A percentile compares a stretch with the other conserved stretches of the same genome.
Conservation (phyloP, 1,140 invertebrate species). For the Carposina sasakii region DNA sequence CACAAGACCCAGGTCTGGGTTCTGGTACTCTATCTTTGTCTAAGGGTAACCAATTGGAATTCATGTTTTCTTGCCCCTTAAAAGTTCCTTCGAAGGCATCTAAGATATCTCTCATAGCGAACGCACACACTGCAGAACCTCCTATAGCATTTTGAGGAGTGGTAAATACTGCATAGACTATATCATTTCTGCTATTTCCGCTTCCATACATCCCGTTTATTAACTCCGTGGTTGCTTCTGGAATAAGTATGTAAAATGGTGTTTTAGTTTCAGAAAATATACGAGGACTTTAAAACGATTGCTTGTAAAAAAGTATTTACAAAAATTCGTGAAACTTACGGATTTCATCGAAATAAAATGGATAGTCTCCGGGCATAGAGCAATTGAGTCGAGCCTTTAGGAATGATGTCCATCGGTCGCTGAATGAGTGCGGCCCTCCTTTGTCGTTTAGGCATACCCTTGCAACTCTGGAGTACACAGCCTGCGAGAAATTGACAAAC, state of each 20-base stretch:
- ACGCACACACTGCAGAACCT: slow-evolving; percentile 97
- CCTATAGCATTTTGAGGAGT: slow-evolving; percentile 96
- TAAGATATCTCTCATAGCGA: slow-evolving; percentile 90
- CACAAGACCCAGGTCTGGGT: slow-evolving; percentile 89
- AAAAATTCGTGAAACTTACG: no score
- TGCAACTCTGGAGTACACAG: slow-evolving; percentile 95
- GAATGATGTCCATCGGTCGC: slow-evolving; percentile 94
- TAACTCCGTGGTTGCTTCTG: slow-evolving; percentile 69
- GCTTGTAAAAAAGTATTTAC: no score
- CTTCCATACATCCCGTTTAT: slow-evolving; percentile 80
- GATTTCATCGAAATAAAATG: slow-evolving; percentile 98
- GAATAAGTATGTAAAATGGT: no score
- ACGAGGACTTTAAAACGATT: no score
- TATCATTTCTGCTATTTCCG: slow-evolving; percentile 81
- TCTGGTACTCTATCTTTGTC: slow-evolving; percentile 82
- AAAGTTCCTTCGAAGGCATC: slow-evolving; percentile 93
- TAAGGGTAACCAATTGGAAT: slow-evolving; percentile 94
- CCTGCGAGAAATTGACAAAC: slow-evolving; percentile 68
- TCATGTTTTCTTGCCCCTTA: slow-evolving; percentile 92
- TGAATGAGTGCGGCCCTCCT: slow-evolving; percentile 87
- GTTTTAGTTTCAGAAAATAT: no score
- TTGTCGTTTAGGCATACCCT: slow-evolving; percentile 97
- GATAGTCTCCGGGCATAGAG: slow-evolving; percentile 95
- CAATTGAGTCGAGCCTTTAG: slow-evolving; percentile 96
- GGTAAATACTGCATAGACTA: slow-evolving; percentile 97